Evolutionary conservation across 2,797 vertebrate species (phyloP), one percentile per base, ranked within the genome.

Genomic region (Megalops cyprinoides): DNA sequence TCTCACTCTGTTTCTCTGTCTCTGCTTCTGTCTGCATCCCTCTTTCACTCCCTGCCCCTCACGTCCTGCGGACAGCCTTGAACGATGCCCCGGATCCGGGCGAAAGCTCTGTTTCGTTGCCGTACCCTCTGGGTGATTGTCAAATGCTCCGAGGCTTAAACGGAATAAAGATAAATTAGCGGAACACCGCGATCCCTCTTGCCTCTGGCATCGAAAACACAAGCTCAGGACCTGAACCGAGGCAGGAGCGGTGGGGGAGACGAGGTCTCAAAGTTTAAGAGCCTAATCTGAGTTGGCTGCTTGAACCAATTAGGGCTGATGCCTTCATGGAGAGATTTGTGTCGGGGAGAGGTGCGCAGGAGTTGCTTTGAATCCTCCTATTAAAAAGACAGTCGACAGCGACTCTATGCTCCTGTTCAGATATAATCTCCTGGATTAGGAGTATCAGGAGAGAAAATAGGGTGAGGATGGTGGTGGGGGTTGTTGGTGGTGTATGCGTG

Each of bases 61-160:
- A n/a, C n/a, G n/a, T 56, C 9, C 67, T 46, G 15, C 74, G 34
- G 48, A 18, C 42, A 48, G 20, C 23, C 71, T 44, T n/a, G 37
- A 23, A 25, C 23, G 4, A 76, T n/a, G 25, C 74, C 56, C 55
- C 73, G 69, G 65, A 69, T 79, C 79, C 62, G 44, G 56, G 46
- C 73, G 78, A 81, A 85, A 49, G 62, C 51, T 76, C 79, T 28
- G 74, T 83, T 81, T 83, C 80, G 83, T 84, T 73, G 80, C 84
- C 80, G 84, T 87, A 84, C 84, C 81, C 83, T 74, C 77, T 78
- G 51, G 46, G 62, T 83, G 84, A 83, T 85, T 86, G 87, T 83
- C 83, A 79, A 83, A 82, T 76, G 82, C 76, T 85, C 83, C 80
- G 79, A 78, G 82, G 82, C 67, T 81, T 77, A 65, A 76, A 55